Percentiles rank a stretch among this genome's conserved stretches.
Evolutionary conservation across 2,888 invertebrate genomes (phyloP).

Genomic region (Sphaerophoria taeniata): DNA sequence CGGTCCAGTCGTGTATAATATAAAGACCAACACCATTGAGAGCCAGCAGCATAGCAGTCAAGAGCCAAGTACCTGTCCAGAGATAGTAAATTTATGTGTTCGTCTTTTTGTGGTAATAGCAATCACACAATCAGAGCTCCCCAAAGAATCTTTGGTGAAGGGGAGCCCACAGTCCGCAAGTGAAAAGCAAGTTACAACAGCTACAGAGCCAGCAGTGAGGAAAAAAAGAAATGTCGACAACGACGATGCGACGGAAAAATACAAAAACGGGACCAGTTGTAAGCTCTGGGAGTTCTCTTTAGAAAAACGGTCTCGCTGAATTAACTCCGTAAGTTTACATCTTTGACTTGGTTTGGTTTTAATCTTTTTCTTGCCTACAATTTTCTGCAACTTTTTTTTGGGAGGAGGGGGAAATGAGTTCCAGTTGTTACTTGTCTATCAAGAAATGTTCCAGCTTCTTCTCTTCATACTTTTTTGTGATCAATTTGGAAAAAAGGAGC

Average conservation of each 20-base stretch:
- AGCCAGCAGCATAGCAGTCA: too few species aligned
- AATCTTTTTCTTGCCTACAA: conserved; percentile 14
- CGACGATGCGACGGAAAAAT: conserved; percentile 48
- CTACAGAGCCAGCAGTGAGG: conserved; percentile 10
- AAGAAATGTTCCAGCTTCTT: conserved; percentile 32
- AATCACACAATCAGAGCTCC: conserved; percentile 42
- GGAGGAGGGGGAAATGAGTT: background rate
- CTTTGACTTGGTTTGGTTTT: conserved; percentile 57
- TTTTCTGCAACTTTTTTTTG: conserved; percentile 44
- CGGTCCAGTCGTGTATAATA: conserved; percentile 44
- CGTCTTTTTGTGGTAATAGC: conserved; percentile 58
- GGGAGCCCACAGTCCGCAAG: conserved; percentile 17
- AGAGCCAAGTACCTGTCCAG: conserved; percentile 64
- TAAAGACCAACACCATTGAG: too few species aligned
- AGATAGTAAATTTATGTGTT: conserved; percentile 62
- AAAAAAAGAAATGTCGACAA: conserved; percentile 3
- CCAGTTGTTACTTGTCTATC: too few species aligned
- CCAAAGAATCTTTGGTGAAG: conserved; percentile 40
- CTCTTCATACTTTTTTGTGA: background rate
- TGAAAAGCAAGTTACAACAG: background rate
- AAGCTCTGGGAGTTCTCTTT: conserved; percentile 51
- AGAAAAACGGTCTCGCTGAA: conserved; percentile 59
- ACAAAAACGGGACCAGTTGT: conserved; percentile 71
- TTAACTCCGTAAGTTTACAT: conserved; percentile 65
- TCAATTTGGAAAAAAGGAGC: background rate